Evolutionary conservation across 2,888 invertebrate species (phyloP).

Genomic region (Argynnis bischoffii): DNA sequence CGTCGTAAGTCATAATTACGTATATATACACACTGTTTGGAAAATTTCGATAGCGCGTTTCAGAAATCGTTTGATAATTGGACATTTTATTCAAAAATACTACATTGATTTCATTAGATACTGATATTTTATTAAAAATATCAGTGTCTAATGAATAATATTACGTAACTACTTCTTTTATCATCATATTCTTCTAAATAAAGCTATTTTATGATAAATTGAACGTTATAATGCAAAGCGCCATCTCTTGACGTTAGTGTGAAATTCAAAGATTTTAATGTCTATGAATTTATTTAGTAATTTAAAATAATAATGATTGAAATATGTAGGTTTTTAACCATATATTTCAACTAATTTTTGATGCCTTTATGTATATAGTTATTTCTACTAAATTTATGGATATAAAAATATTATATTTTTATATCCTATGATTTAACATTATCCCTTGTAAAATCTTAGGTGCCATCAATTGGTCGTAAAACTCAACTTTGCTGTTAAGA

Average conservation of each 20-base stretch:
- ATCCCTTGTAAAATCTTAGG: conserved; percentile 53
- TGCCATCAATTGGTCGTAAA: conserved; percentile 64
- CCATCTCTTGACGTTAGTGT: conserved; percentile 51
- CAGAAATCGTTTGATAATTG: conserved; percentile 38
- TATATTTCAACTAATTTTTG: neutral
- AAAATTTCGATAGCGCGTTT: conserved; percentile 59
- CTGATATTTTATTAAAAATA: too few relatives aligned
- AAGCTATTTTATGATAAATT: too few relatives aligned
- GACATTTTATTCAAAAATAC: neutral
- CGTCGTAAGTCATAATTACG: rapidly evolving
- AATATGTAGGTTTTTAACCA: neutral
- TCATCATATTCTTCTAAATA: too few relatives aligned
- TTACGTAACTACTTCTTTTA: too few relatives aligned
- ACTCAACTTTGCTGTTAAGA: conserved; percentile 72
- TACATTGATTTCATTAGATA: neutral
- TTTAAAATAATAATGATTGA: neutral
- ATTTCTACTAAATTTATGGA: too few relatives aligned
- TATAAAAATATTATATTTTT: too few relatives aligned
- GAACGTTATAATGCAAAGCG: conserved; percentile 39
- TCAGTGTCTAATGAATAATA: too few relatives aligned
- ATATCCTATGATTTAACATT: neutral
- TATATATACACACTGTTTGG: conserved; percentile 36
- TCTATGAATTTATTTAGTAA: too few relatives aligned
- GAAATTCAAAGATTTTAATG: neutral
- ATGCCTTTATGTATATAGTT: neutral